Conservation (phyloP, 1,140 invertebrate genomes). For the Gyrodactylus salaris region DNA sequence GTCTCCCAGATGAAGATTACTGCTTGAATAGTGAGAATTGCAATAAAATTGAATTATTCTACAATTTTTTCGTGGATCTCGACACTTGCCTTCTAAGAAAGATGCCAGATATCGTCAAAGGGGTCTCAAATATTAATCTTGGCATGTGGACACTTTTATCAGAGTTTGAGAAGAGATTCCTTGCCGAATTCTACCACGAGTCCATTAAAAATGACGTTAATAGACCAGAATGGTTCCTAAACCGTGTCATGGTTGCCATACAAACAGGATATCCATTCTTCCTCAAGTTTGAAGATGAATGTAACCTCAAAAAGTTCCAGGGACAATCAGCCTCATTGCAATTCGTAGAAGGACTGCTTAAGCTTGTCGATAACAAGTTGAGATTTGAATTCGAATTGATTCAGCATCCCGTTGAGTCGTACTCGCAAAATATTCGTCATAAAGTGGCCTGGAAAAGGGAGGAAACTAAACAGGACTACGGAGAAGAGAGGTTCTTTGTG, state of each 20-base stretch:
- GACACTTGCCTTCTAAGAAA: neutral
- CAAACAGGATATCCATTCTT: neutral
- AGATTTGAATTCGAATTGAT: neutral
- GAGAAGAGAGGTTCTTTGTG: neutral
- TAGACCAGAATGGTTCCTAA: neutral
- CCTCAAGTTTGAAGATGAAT: neutral
- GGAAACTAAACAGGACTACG: too few relatives aligned
- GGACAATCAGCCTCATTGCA: neutral
- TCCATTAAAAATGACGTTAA: neutral
- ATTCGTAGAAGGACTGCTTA: neutral
- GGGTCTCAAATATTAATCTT: neutral
- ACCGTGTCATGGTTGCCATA: neutral
- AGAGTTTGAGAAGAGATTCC: neutral
- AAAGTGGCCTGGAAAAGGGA: too few relatives aligned
- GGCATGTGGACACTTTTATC: neutral
- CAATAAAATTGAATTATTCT: neutral
- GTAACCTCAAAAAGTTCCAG: neutral
- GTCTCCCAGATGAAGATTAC: neutral
- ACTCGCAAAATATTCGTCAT: neutral
- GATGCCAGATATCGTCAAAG: neutral
- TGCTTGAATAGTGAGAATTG: neutral
- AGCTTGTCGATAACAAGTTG: neutral
- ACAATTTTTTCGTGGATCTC: neutral
- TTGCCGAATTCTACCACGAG: neutral
- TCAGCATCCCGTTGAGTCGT: neutral